These are phyloP conservation scores for Thecophora atra DNA, from an alignment of 2,888 invertebrate genomes.

Conservation along the genomic window DNA sequence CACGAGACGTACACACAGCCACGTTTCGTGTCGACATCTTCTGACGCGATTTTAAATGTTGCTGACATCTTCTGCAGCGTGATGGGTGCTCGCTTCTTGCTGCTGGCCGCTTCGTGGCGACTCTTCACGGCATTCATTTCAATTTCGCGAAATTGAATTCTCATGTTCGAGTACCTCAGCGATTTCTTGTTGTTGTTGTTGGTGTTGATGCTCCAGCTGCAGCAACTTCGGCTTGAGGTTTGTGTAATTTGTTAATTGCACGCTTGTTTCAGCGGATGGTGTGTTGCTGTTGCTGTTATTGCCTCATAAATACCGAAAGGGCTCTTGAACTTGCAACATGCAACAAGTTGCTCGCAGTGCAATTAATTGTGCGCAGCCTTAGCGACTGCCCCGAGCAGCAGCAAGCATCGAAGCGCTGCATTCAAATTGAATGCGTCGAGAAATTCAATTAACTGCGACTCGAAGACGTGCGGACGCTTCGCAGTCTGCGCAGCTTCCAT, in stretches of 20 bases:
- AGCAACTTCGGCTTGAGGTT: slow-evolving; percentile 9
- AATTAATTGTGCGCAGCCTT: slow-evolving; percentile 9
- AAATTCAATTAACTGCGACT: slow-evolving; percentile 26
- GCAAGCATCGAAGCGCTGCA: background rate
- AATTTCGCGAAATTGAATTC: slow-evolving; percentile 53
- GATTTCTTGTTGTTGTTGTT: slow-evolving; percentile 23
- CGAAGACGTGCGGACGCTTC: background rate
- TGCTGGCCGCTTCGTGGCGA: slow-evolving; percentile 17
- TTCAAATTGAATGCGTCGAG: slow-evolving; percentile 8
- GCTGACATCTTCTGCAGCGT: slow-evolving; percentile 20
- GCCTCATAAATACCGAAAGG: slow-evolving; percentile 44
- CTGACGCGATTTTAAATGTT: slow-evolving; percentile 16
- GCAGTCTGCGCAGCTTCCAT: background rate
- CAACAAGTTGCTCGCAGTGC: slow-evolving; percentile 14
- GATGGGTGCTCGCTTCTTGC: slow-evolving; percentile 7
- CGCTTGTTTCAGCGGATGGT: slow-evolving; percentile 29
- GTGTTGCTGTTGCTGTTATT: slow-evolving; percentile 26
- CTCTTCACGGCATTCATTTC: slow-evolving; percentile 31
- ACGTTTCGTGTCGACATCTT: background rate
- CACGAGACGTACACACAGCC: slow-evolving; percentile 4
- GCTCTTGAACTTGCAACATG: slow-evolving; percentile 36
- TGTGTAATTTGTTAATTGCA: slow-evolving; percentile 43
- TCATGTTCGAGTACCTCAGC: slow-evolving; percentile 45
- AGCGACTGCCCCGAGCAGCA: background rate
- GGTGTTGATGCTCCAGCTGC: slow-evolving; percentile 24